Evolutionary conservation across 1,140 invertebrate genomes (phyloP).

Genomic region (Pomacea maculata): DNA sequence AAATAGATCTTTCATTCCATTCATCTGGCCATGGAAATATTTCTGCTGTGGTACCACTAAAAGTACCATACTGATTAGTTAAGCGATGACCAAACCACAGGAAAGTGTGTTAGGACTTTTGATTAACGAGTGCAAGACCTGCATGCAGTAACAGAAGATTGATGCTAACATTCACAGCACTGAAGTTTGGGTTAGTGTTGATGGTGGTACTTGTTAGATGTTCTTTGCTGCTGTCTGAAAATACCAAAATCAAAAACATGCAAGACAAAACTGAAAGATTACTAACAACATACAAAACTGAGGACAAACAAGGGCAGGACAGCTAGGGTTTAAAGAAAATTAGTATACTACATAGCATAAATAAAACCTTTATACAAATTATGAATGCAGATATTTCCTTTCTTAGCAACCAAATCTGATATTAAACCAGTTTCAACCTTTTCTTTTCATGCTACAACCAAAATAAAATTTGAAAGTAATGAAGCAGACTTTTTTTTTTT

Average conservation of each 20-base stretch:
- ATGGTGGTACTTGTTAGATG: constrained; percentile 9
- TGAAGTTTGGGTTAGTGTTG: not conserved
- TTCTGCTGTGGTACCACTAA: not conserved
- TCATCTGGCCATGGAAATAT: too few relatives aligned
- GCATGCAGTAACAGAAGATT: not conserved
- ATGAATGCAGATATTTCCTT: too few relatives aligned
- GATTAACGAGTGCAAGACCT: not conserved
- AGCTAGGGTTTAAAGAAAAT: too few relatives aligned
- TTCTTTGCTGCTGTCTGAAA: constrained; percentile 11
- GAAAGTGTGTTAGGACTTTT: not conserved
- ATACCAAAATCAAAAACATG: not conserved
- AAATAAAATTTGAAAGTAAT: too few relatives aligned
- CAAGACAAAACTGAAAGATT: not conserved
- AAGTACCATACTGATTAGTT: not conserved
- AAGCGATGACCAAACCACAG: not conserved
- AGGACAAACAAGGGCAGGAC: not conserved
- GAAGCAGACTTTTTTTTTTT: too few relatives aligned
- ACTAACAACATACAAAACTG: not conserved
- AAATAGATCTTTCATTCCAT: too few relatives aligned
- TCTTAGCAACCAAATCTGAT: too few relatives aligned
- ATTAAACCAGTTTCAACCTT: too few relatives aligned
- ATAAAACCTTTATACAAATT: too few relatives aligned
- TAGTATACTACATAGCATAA: too few relatives aligned
- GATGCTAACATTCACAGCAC: too few relatives aligned
- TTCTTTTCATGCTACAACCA: too few relatives aligned